Conservation (phyloP, 2,113 vertebrate genomes). For the Xenus cinereus region DNA sequence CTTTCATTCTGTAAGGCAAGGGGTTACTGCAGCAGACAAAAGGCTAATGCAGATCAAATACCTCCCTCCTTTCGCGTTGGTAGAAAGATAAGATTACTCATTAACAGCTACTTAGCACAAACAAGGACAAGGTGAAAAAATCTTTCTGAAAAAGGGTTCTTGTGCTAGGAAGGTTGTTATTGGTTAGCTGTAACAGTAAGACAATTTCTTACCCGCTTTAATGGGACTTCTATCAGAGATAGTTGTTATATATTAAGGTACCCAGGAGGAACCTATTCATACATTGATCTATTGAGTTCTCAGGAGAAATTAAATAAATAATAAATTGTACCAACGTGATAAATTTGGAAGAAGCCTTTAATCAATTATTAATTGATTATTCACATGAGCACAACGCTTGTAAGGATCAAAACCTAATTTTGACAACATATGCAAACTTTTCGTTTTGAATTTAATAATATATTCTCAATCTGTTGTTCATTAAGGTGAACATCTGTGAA, state of each 20-base stretch:
- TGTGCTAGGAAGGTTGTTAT: neutral
- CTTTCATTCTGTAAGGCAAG: neutral
- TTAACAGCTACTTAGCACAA: neutral
- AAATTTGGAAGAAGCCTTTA: slow-evolving; percentile 69
- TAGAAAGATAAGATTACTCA: neutral
- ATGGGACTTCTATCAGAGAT: neutral
- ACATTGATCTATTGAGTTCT: neutral
- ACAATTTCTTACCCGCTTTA: neutral
- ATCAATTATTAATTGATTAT: slow-evolving; percentile 91
- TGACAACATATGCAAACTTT: slow-evolving; percentile 66
- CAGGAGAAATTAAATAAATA: slow-evolving; percentile 22
- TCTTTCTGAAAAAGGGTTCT: neutral
- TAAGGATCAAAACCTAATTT: slow-evolving; percentile 84
- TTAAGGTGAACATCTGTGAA: slow-evolving; percentile 62
- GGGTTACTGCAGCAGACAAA: neutral
- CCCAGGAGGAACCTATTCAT: neutral
- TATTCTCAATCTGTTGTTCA: slow-evolving; percentile 66
- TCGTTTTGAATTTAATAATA: slow-evolving; percentile 64
- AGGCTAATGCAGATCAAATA: neutral
- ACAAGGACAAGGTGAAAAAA: neutral
- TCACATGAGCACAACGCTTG: slow-evolving; percentile 80
- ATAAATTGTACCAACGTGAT: neutral
- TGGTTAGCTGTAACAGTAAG: neutral
- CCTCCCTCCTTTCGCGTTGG: fast-evolving
- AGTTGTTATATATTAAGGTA: neutral